phyloP scores from a whole-genome alignment of 2,888 invertebrate genomes.

The Nymphalis c-album region DNA sequence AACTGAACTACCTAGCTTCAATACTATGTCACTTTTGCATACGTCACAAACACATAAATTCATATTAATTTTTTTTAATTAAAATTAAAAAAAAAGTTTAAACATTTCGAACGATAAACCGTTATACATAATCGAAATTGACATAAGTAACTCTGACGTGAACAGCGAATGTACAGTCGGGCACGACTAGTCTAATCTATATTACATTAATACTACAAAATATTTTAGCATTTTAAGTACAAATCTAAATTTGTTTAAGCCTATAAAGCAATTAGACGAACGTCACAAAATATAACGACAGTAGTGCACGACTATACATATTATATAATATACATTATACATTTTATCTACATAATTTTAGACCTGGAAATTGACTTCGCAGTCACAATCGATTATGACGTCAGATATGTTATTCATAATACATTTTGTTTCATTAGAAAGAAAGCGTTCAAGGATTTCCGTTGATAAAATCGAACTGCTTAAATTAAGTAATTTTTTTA shows the following conservation, averaged over 20 bases:
- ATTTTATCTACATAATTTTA: conserved; percentile 42
- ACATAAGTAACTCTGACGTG: conserved; percentile 32
- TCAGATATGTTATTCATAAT: conserved; percentile 39
- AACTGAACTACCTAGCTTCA: not conserved
- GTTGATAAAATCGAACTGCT: conserved; percentile 4
- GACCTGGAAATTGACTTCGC: conserved; percentile 54
- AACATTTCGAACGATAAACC: conserved; percentile 31
- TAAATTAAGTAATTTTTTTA: conserved; percentile 1
- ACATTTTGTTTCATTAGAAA: conserved; percentile 16
- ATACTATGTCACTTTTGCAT: no score
- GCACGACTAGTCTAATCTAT: conserved; percentile 50
- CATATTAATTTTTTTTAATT: no score
- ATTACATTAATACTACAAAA: conserved; percentile 37
- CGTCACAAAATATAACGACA: conserved; percentile 59
- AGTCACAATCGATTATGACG: conserved; percentile 10
- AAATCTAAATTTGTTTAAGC: conserved; percentile 52
- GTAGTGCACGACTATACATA: conserved; percentile 65
- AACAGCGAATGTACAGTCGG: conserved; percentile 54
- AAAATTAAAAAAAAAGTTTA: no score
- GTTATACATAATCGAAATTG: conserved; percentile 48
- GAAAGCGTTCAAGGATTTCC: conserved; percentile 25
- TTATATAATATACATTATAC: conserved; percentile 44
- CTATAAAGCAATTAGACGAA: conserved; percentile 56
- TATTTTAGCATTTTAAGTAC: conserved; percentile 42
- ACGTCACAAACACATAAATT: no score